These are phyloP conservation scores for Microcebus ravelobensis DNA, from an alignment of 2,113 vertebrate genomes.

Conservation along the genomic window DNA sequence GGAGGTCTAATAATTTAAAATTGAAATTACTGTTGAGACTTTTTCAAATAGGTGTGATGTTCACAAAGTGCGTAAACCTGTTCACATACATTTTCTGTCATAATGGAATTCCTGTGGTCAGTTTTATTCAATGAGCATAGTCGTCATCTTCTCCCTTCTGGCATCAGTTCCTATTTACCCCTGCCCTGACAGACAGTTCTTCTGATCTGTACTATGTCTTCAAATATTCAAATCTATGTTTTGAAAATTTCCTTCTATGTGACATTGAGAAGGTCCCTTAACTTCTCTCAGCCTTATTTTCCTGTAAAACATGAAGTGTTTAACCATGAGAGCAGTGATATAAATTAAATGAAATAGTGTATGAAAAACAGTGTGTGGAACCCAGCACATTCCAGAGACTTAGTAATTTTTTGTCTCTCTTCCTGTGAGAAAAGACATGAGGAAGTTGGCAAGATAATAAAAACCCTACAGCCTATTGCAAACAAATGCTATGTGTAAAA, in stretches of 20 bases:
- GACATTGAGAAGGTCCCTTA: background rate
- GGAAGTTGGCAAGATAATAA: background rate
- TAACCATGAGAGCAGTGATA: background rate
- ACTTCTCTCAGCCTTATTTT: background rate
- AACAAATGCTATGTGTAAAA: background rate
- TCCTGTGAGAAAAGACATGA: background rate
- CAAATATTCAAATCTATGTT: background rate
- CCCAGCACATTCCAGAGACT: background rate
- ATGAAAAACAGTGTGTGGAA: background rate
- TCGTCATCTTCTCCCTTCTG: background rate
- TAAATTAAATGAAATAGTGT: background rate
- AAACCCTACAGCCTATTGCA: background rate
- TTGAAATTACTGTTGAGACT: background rate
- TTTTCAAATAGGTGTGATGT: background rate
- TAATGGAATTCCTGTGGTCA: background rate
- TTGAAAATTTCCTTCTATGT: background rate
- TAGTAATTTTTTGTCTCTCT: rapidly evolving
- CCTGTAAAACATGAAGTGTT: background rate
- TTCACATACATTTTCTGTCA: background rate
- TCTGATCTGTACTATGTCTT: background rate
- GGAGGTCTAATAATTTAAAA: background rate
- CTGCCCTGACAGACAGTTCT: background rate
- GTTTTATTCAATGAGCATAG: background rate
- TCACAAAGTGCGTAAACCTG: background rate
- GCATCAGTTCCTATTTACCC: rapidly evolving